phyloP scores from a whole-genome alignment of 2,797 vertebrate species.

The Coregonus sp. region DNA sequence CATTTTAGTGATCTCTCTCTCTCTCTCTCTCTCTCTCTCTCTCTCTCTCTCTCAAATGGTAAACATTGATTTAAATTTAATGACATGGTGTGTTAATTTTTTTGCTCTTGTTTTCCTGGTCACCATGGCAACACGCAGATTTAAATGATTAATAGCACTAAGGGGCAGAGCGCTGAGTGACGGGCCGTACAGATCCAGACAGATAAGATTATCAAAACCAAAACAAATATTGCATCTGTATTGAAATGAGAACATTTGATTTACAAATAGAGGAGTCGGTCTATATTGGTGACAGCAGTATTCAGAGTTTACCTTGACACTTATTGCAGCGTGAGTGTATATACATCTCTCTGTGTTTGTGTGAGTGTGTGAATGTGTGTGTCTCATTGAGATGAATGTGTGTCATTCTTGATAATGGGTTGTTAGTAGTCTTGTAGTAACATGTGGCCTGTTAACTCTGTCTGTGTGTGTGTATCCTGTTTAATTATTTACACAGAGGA shows the following conservation, averaged over 20 bases:
- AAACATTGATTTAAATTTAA: neutral
- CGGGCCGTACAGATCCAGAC: neutral
- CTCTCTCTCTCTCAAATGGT: neutral
- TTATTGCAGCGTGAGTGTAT: neutral
- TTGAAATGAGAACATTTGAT: neutral
- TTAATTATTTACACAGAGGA: slow-evolving; percentile 44
- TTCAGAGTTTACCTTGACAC: neutral
- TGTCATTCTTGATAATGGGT: slow-evolving; percentile 1
- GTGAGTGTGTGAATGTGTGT: too few species aligned
- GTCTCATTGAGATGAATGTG: neutral
- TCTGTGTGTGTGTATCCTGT: slow-evolving; percentile 12
- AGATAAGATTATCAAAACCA: neutral
- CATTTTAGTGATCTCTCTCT: too few species aligned
- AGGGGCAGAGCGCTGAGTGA: neutral
- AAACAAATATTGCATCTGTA: neutral
- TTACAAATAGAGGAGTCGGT: neutral
- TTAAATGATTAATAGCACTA: neutral
- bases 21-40: too few species aligned
- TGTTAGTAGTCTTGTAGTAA: slow-evolving; percentile 5
- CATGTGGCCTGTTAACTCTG: slow-evolving; percentile 16
- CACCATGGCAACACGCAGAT: neutral
- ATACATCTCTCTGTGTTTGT: neutral
- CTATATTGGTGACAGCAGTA: neutral
- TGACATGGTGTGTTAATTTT: neutral
- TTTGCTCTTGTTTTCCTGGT: neutral